A percentile compares a stretch with the other conserved stretches of the same genome.
phyloP scores from a whole-genome alignment of 2,888 invertebrate genomes.

The Eremobia ochroleuca region DNA sequence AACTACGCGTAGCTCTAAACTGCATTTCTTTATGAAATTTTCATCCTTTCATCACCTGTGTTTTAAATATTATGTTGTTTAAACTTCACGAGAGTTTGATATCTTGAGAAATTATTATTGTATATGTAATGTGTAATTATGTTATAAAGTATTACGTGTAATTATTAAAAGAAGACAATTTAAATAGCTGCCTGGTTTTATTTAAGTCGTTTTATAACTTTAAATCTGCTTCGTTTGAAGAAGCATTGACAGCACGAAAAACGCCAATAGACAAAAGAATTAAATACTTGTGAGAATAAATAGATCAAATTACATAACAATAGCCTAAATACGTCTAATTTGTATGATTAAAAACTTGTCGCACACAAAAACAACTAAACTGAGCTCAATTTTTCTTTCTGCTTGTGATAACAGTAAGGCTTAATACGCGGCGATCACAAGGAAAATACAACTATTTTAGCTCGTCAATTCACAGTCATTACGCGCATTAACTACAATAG shows the following conservation, averaged over 20 bases:
- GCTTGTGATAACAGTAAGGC: background rate
- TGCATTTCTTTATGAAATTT: conserved; percentile 88
- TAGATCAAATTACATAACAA: conserved; percentile 38
- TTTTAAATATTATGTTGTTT: conserved; percentile 87
- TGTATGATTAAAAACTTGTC: conserved; percentile 15
- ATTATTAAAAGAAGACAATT: conserved; percentile 91
- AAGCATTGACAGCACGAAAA: conserved; percentile 28
- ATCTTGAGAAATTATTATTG: conserved; percentile 90
- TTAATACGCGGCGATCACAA: background rate
- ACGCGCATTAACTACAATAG: conserved; percentile 25
- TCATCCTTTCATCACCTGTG: conserved; percentile 85
- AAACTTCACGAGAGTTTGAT: conserved; percentile 88
- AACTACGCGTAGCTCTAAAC: conserved; percentile 84
- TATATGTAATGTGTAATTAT: conserved; percentile 90
- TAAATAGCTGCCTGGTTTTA: conserved; percentile 79
- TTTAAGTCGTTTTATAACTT: conserved; percentile 18
- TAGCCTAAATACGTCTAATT: conserved; percentile 19
- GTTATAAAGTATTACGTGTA: conserved; percentile 91
- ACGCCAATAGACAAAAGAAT: conserved; percentile 15
- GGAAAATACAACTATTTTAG: conserved; percentile 39
- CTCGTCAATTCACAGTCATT: conserved; percentile 11
- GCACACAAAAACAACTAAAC: conserved; percentile 4
- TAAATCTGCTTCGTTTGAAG: background rate
- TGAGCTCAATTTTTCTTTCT: conserved; percentile 26
- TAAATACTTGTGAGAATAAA: conserved; percentile 32